phyloP scores from a whole-genome alignment of 2,113 vertebrate species.

The Genyomyrus donnyi region DNA sequence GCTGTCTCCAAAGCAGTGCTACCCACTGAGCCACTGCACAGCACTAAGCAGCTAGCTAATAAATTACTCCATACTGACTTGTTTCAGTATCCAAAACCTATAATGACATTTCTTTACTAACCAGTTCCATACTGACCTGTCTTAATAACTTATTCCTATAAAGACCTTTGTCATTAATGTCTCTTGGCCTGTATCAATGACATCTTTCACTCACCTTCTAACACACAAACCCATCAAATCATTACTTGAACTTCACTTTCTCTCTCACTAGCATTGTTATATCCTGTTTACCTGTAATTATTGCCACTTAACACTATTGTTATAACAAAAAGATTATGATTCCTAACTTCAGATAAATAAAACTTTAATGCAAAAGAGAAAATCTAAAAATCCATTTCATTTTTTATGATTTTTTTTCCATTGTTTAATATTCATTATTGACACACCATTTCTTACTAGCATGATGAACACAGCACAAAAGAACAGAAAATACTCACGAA shows the following conservation, averaged over 20 bases:
- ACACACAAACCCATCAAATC: background rate
- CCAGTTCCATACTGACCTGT: background rate
- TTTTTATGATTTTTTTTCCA: background rate
- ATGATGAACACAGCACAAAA: background rate
- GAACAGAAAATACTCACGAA: background rate
- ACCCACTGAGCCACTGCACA: background rate
- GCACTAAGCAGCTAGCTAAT: background rate
- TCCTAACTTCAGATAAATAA: background rate
- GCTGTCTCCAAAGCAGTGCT: background rate
- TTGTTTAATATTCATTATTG: background rate
- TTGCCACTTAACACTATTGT: background rate
- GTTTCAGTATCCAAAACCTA: background rate
- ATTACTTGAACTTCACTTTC: background rate
- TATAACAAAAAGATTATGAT: background rate
- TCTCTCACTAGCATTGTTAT: background rate
- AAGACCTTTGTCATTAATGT: background rate
- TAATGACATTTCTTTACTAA: background rate
- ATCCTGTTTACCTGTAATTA: background rate
- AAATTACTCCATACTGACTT: background rate
- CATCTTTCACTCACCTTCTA: background rate
- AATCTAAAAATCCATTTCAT: background rate
- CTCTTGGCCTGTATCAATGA: background rate
- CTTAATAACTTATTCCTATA: background rate
- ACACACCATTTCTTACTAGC: background rate
- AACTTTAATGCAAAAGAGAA: background rate